phyloP scores from a whole-genome alignment of 2,113 vertebrate species.

The Perccottus glenii region DNA sequence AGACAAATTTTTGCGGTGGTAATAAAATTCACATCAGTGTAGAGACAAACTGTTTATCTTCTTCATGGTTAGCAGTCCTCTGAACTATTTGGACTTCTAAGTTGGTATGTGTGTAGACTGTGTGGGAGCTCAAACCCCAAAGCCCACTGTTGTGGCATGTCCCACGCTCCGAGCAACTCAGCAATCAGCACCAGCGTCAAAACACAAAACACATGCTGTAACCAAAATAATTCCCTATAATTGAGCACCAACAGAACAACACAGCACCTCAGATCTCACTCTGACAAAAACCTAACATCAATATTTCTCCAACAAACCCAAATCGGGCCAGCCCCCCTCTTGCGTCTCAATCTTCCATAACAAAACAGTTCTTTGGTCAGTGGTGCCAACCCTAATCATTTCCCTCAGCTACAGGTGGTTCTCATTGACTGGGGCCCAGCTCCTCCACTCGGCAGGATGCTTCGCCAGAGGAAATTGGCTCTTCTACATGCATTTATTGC shows the following conservation, averaged over 20 bases:
- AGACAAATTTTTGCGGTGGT: constrained; percentile 42
- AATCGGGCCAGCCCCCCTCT: constrained; percentile 14
- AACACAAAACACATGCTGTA: constrained; percentile 48
- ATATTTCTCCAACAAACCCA: constrained; percentile 65
- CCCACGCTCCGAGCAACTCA: constrained; percentile 20
- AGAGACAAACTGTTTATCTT: constrained; percentile 30
- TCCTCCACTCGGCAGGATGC: constrained; percentile 58
- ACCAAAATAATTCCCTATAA: constrained; percentile 56
- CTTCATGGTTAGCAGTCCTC: constrained; percentile 31
- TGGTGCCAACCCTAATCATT: constrained; percentile 71
- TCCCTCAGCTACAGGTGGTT: constrained; percentile 76
- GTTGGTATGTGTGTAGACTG: constrained; percentile 28
- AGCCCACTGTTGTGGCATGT: constrained; percentile 44
- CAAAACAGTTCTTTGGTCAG: constrained; percentile 60
- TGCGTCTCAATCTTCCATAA: constrained; percentile 52
- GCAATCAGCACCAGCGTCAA: constrained; percentile 35
- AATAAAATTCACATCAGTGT: constrained; percentile 38
- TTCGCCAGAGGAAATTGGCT: constrained; percentile 73
- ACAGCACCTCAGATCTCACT: constrained; percentile 33
- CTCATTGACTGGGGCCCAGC: constrained; percentile 69
- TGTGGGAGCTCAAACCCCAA: constrained; percentile 40
- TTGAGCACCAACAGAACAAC: constrained; percentile 61
- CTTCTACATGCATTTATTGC: constrained; percentile 62
- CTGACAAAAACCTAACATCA: constrained; percentile 47
- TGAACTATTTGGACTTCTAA: constrained; percentile 31